A percentile compares a stretch with the other conserved stretches of the same genome.
Evolutionary conservation across 1,140 invertebrate species (phyloP).

Genomic region (Drosophila simulans): DNA sequence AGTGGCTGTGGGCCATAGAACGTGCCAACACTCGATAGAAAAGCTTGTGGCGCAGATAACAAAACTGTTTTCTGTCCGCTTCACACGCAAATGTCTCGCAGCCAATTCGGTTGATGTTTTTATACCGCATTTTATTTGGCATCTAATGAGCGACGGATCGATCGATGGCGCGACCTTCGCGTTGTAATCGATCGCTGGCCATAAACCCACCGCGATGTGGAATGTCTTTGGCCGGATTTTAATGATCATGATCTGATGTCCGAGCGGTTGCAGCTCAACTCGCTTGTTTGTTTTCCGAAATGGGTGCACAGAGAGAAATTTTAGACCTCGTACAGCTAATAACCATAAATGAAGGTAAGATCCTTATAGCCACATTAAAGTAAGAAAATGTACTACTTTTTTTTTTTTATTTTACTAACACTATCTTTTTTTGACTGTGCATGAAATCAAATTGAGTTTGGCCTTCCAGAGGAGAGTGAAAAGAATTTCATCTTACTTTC

Average conservation of each 20-base stretch:
- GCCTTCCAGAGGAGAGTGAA: conserved; percentile 33
- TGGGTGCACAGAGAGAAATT: conserved; percentile 11
- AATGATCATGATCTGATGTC: conserved; percentile 57
- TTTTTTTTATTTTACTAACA: too few species aligned
- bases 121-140: conserved; percentile 81
- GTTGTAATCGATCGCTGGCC: conserved; percentile 68
- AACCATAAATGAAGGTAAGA: too few species aligned
- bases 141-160: conserved; percentile 70
- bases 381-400: too few species aligned
- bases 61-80: conserved; percentile 60
- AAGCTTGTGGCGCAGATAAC: conserved; percentile 11
- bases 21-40: conserved; percentile 67
- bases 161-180: conserved; percentile 66
- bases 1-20: conserved; percentile 61
- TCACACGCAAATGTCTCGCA: conserved; percentile 75
- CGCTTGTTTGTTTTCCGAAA: conserved; percentile 64
- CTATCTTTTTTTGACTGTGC: background rate
- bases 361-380: too few species aligned
- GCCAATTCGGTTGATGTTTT: conserved; percentile 72
- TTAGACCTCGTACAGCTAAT: too few species aligned
- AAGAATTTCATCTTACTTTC: conserved; percentile 61
- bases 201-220: conserved; percentile 77
- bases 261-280: conserved; percentile 8
- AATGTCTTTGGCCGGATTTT: conserved; percentile 72
- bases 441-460: conserved; percentile 24